Base-by-base conservation (phyloP, 2,797 vertebrate species). In the Picus viridis region DNA sequence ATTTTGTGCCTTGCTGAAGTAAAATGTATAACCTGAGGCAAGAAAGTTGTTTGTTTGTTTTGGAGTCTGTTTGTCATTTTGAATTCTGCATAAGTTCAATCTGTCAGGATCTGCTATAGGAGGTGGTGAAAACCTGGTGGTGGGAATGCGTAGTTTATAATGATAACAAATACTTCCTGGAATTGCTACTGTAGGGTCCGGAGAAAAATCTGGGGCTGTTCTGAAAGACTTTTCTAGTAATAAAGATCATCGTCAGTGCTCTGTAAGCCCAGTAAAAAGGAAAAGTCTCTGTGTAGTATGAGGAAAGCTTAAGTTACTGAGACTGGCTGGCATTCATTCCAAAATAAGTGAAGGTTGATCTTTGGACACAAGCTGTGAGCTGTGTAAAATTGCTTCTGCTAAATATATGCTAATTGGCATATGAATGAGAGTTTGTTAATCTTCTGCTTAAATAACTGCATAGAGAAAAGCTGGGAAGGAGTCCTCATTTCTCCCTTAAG, bases 381-480 rank as follows among this genome's bases (percentile, higher is more conserved):
- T 88, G n/a, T 69, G 54, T 78, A 94, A 93, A 95, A 95, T 70
- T 92, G 72, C 18, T 51, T 89, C 49, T 63, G 61, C 69, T 92
- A 89, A 90, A 86, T 89, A 71, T 53, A 76, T 75, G 75, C 34
- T 91, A 89, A 94, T 83, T 86, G 84, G 18, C 59, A 74, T 57
- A 63, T 36, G 72, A 86, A 86, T 88, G 80, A 86, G 56, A 59
- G 84, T 87, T 88, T 83, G 34, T 62, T 87, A 77, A 85, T 94
- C 88, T 78, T 75, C 68, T 92, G 53, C 51, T 89, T 89, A 58
- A 83, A 65, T 76, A 81, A 84, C 29, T 54, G 73, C 72, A 27
- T 47, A 73, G 61, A 57, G 58, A 90, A 68, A 77, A 64, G n/a
- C 70, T 69, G n/a, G 16, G 10, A 87, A 22, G 1, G 29, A 75